Conservation (phyloP, 2,888 invertebrate species). For the Lepidocyrtinus sp. region DNA sequence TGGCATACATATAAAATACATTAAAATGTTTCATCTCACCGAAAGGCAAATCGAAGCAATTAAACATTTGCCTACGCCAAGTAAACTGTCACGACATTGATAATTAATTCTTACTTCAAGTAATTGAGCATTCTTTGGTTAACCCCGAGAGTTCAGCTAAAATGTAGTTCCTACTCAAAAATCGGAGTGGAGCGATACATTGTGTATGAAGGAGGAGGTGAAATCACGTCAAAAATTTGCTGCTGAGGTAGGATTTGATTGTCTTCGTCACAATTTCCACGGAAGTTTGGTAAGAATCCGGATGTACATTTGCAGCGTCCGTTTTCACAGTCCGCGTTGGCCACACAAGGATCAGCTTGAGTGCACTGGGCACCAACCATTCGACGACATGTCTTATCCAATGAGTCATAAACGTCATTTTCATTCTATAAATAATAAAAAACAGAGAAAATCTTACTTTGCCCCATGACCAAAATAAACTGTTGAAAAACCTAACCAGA, state of each 20-base stretch:
- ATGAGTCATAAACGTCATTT: slow-evolving; percentile 55
- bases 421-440: slow-evolving; percentile 45
- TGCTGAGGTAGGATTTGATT: slow-evolving; percentile 49
- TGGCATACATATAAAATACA: no score
- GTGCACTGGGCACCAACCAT: slow-evolving; percentile 58
- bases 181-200: slow-evolving; percentile 54
- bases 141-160: no score
- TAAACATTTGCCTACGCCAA: no score
- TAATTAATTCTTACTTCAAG: no score
- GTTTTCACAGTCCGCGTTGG: slow-evolving; percentile 53
- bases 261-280: slow-evolving; percentile 57
- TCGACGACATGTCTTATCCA: slow-evolving; percentile 58
- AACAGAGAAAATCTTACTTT: slow-evolving; percentile 25
- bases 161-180: slow-evolving; percentile 53
- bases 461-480: slow-evolving; percentile 40
- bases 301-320: slow-evolving; percentile 52
- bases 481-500: background rate
- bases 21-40: no score
- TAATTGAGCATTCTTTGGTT: no score
- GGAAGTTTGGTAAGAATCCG: slow-evolving; percentile 57
- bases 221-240: slow-evolving; percentile 50
- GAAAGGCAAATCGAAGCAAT: no score
- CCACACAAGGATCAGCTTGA: slow-evolving; percentile 39
- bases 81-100: no score
- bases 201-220: slow-evolving; percentile 44